Base-by-base conservation (phyloP, 1,140 invertebrate species). In the Zaprionus taronus region DNA sequence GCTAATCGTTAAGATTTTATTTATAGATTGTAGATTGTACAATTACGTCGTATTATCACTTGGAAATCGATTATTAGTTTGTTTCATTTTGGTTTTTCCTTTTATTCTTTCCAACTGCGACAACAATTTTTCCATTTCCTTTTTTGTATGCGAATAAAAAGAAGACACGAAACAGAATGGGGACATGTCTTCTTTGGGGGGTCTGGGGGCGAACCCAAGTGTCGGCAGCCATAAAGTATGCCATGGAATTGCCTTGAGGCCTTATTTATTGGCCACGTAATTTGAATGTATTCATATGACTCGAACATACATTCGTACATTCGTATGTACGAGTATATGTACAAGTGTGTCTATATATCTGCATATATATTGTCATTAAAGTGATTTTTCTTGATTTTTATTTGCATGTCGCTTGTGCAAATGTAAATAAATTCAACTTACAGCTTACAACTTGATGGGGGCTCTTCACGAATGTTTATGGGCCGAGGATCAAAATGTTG, bases 371-470 rank as follows among this genome's bases (percentile, higher is more conserved):
- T 51, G 44, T 41, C 34, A 38, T 76, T 71, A 51, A 51, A 51
- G 41, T 77, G 62, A 71, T 79, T 71, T 68, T 65, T 75, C 67
- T 75, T 75, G 76, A 75, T 78, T 64, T 79, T 47, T 64, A 41
- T 79, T 49, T 65, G 44, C 72, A 69, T 55, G 55, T 65, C 24
- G 36, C 26, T 56, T 66, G 36, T 66, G 57, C 15, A 28, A 66
- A 49, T 61, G 65, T 38, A 65, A 76, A 71, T 71, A 75, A 73
- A 68, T 28, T 41, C 24, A 14, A 28, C 26, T 61, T 56, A 49
- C 55, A 31, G 41, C 41, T 47, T 47, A 22, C 12, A 57, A 47
- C 47, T 53, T 66, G 38, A 15, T 2, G 22, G 34, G 14, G 15
- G 5, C 38, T 60, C 28, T 34, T 60, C 28, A 26, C 14, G 34